Conservation (phyloP, 2,888 invertebrate genomes). For the Oxyscelio sp. region DNA sequence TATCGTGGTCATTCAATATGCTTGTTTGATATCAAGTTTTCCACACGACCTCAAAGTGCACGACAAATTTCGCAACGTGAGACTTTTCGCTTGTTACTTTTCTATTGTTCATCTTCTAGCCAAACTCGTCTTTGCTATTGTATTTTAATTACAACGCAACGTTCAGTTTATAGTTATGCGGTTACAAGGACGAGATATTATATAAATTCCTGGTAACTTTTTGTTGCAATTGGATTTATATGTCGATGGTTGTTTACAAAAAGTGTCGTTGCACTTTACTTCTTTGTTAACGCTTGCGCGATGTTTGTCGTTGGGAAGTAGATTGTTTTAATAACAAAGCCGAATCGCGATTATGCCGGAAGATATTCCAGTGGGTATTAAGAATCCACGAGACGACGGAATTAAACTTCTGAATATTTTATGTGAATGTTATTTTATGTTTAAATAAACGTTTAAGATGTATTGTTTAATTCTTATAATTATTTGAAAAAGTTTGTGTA, state of each 20-base stretch:
- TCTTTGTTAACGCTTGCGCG: constrained; percentile 50
- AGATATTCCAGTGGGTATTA: not conserved
- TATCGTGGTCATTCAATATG: no score
- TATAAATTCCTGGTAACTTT: constrained; percentile 39
- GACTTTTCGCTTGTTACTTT: no score
- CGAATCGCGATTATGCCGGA: constrained; percentile 27
- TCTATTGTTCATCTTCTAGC: no score
- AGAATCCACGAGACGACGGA: no score
- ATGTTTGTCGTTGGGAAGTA: constrained; percentile 39
- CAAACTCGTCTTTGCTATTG: not conserved
- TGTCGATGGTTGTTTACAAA: constrained; percentile 36
- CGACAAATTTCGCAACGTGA: no score
- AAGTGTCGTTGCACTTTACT: constrained; percentile 61
- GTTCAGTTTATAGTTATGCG: constrained; percentile 27
- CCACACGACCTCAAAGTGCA: no score
- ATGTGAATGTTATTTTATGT: no score
- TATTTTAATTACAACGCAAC: constrained; percentile 8
- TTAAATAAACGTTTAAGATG: no score
- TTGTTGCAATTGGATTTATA: constrained; percentile 15
- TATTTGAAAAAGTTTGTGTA: no score
- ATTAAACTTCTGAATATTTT: no score
- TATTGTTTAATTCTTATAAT: no score
- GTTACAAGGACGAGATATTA: constrained; percentile 41
- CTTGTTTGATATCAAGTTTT: no score
- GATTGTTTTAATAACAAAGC: constrained; percentile 39